phyloP scores from a whole-genome alignment of 2,888 invertebrate species.

The Fissipunctia ypsillon region DNA sequence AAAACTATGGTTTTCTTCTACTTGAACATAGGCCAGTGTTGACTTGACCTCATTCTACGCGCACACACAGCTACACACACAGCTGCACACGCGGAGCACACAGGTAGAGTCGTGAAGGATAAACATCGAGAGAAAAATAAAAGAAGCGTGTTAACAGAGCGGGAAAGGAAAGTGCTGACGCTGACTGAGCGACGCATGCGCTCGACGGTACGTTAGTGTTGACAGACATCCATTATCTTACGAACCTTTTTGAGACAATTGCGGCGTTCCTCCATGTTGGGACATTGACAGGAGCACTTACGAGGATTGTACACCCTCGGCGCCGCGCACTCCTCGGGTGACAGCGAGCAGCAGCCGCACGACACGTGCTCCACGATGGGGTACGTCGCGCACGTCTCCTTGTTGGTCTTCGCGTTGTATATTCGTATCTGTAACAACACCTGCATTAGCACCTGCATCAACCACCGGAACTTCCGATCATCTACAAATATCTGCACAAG shows the following conservation, averaged over 20 bases:
- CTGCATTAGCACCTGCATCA: slow-evolving; percentile 28
- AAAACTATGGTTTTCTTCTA: slow-evolving; percentile 47
- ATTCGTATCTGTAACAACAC: slow-evolving; percentile 80
- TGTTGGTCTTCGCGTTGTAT: slow-evolving; percentile 82
- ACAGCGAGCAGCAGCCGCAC: slow-evolving; percentile 82
- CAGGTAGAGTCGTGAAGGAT: slow-evolving; percentile 50
- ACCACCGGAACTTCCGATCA: slow-evolving; percentile 2
- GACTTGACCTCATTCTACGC: slow-evolving; percentile 60
- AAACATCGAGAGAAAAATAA: slow-evolving; percentile 65
- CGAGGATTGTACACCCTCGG: slow-evolving; percentile 85
- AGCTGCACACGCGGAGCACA: slow-evolving; percentile 46
- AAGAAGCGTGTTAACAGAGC: slow-evolving; percentile 76
- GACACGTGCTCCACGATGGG: slow-evolving; percentile 83
- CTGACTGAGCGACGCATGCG: slow-evolving; percentile 72
- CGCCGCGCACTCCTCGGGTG: slow-evolving; percentile 77
- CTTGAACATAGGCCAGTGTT: slow-evolving; percentile 55
- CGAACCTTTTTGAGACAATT: slow-evolving; percentile 86
- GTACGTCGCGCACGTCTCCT: slow-evolving; percentile 84
- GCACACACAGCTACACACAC: slow-evolving; percentile 59
- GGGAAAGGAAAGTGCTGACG: slow-evolving; percentile 68
- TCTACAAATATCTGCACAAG: background rate
- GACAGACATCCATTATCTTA: slow-evolving; percentile 87
- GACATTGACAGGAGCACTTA: slow-evolving; percentile 89
- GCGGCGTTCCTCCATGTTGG: slow-evolving; percentile 84
- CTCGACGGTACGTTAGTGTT: slow-evolving; percentile 81